Evolutionary conservation across 1,140 invertebrate species (phyloP), one percentile per base, ranked within the genome.

Genomic region (Hermetia illucens): DNA sequence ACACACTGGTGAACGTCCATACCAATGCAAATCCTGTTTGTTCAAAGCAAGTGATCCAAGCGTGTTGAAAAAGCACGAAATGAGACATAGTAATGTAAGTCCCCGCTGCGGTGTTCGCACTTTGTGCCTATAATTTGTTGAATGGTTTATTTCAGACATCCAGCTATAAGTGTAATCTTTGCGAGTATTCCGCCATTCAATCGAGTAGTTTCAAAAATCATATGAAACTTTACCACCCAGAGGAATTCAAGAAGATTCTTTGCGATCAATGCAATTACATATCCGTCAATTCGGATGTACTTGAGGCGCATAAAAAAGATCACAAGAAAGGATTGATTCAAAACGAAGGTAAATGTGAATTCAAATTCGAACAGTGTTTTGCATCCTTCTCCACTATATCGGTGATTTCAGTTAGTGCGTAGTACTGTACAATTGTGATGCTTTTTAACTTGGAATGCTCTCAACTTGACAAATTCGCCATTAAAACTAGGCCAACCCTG

Each of bases 1-100:
- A 40, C 85, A 89, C 48, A 76, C 77, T 6, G 82, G 81, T 27
- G 55, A 60, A 12, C 59, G 58, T 36, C 55, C 57, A 0, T 32
- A 58, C 5, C 43, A 50, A 5, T 61, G 58, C 19, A 50, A 51
- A 5, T 38, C 42, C 8, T 61, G 58, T 39, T 50, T 56, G 36
- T 61, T 58, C 34, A 49, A 51, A 5, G 55, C 55, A 0, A 46
- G 55, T 2, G 58, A 61, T 48, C 58, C 57, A 18, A 61, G 58
- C 41, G 56, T 58, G 3, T 41, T 60, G 6, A 43, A 49, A 24
- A 60, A 55, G 31, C 58, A 61, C 50, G 46, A 53, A 18, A 46
- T 52, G 33, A 47, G 55, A 0, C 58, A 61, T 12, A 17, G 35
- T 6, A 41, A 44, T 13, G 41, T 41, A 30, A 25, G 6, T 20